Percentiles rank a stretch among this genome's conserved stretches.
Evolutionary conservation across 2,888 invertebrate genomes (phyloP).

Genomic region (Stictocephala bisonia): DNA sequence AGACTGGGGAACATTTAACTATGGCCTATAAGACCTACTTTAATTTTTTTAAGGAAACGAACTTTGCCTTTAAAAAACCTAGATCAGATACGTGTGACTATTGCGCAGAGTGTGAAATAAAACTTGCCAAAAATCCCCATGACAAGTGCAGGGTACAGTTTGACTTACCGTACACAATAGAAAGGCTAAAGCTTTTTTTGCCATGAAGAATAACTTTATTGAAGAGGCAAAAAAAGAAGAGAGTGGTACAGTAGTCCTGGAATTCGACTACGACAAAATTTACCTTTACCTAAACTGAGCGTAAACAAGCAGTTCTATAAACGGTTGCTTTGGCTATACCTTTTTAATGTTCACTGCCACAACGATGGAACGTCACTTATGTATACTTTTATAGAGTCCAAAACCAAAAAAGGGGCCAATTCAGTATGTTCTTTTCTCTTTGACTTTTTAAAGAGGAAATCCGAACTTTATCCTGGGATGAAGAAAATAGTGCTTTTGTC

Average conservation of each 20-base stretch:
- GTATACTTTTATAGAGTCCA: conserved; percentile 50
- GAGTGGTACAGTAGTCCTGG: conserved; percentile 47
- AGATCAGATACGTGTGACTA: conserved; percentile 53
- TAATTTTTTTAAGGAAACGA: conserved; percentile 49
- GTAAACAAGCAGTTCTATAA: conserved; percentile 52
- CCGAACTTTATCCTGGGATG: conserved; percentile 1
- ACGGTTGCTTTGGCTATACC: conserved; percentile 52
- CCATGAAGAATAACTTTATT: conserved; percentile 15
- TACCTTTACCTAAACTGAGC: conserved; percentile 53
- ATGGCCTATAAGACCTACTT: conserved; percentile 51
- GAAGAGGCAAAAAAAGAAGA: conserved; percentile 42
- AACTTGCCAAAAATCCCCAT: conserved; percentile 47
- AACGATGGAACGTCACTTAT: conserved; percentile 48
- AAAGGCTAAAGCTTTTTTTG: conserved; percentile 41
- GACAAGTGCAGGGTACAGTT: conserved; percentile 45
- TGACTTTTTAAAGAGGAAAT: conserved; percentile 45
- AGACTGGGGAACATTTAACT: conserved; percentile 36
- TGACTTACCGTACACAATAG: conserved; percentile 37
- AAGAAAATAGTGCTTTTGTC: conserved; percentile 49
- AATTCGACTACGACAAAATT: conserved; percentile 57
- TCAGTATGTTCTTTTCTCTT: conserved; percentile 47
- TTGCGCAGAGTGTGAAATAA: conserved; percentile 46
- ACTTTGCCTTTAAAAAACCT: conserved; percentile 47
- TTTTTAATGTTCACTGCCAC: conserved; percentile 55
- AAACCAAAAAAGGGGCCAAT: conserved; percentile 47